Evolutionary conservation across 2,113 vertebrate species (phyloP), one percentile per base, ranked within the genome.

Genomic region (Channa maculata): DNA sequence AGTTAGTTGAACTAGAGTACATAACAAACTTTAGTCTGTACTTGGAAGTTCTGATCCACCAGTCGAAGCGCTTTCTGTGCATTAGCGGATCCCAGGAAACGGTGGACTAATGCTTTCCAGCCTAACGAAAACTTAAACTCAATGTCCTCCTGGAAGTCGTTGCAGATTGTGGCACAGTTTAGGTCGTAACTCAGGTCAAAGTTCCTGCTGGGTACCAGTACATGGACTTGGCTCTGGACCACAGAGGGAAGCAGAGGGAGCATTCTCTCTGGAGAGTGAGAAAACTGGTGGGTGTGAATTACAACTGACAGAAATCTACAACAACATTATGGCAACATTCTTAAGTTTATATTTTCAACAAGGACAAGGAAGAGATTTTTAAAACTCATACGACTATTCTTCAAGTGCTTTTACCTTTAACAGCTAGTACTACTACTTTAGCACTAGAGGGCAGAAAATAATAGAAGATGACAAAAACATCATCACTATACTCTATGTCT

Each of bases 161-260:
- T 95, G 90, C 98, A 99, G 36, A 99, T 89, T 14, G 93, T 95
- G 34, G 96, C 94, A 68, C 96, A 99, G 91, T 99, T 99, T 0
- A 99, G 91, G 79, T 98, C 96, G 41, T 99, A 99, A 88, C 96
- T 98, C 41, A 99, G 96, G 92, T 99, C 97, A 90, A 99, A 98
- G 88, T 94, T 97, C 86, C 95, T 95, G 93, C 94, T 96, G 1
- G 97, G 96, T 44, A 97, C 86, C 69, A 98, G 90, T 83, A 95
- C 90, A 83, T 95, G 90, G 68, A 97, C 91, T 82, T 98, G 96
- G 84, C 77, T 94, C 93, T 97, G 95, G 79, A 84, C 82, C 82
- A 52, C 71, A 64, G 95, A 86, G 83, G 98, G 97, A 90, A 99
- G 95, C 85, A 99, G 80, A 1, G 97, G 95, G 83, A 95, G 95